phyloP scores from a whole-genome alignment of 2,113 vertebrate genomes.

The Anguilla japonica region DNA sequence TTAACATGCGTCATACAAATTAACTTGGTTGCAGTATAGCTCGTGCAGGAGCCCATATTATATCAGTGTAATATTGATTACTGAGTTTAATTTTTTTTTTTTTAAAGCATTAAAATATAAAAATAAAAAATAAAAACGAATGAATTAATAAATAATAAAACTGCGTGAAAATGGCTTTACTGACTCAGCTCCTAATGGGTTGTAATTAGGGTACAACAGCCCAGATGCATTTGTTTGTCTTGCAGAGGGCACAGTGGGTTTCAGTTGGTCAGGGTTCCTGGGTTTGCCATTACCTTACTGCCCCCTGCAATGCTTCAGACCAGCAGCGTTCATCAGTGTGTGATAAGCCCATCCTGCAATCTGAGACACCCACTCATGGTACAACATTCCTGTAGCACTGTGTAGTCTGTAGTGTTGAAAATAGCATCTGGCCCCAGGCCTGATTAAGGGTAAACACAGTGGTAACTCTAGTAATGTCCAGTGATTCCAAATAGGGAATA shows the following conservation, averaged over 20 bases:
- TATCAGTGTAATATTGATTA: neutral
- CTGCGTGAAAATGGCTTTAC: too few species aligned
- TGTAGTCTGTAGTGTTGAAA: neutral
- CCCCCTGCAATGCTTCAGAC: neutral
- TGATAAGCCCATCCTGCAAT: neutral
- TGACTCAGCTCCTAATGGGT: too few species aligned
- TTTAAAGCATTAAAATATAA: too few species aligned
- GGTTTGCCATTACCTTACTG: neutral
- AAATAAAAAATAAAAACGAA: too few species aligned
- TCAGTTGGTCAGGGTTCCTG: too few species aligned
- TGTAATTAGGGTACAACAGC: too few species aligned
- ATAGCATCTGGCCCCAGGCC: neutral
- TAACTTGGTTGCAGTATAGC: neutral
- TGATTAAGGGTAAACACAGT: neutral
- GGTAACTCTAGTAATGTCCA: neutral
- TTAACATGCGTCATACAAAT: neutral
- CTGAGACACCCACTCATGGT: neutral
- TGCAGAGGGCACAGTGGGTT: too few species aligned
- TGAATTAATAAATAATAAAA: too few species aligned
- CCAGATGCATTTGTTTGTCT: too few species aligned
- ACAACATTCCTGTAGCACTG: neutral
- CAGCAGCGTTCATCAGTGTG: neutral
- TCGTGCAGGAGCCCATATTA: neutral
- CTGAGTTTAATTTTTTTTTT: neutral
- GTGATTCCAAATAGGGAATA: too few species aligned